Percentiles rank a stretch among this genome's conserved stretches.
phyloP scores from a whole-genome alignment of 2,113 vertebrate genomes.

The Calonectris borealis region DNA sequence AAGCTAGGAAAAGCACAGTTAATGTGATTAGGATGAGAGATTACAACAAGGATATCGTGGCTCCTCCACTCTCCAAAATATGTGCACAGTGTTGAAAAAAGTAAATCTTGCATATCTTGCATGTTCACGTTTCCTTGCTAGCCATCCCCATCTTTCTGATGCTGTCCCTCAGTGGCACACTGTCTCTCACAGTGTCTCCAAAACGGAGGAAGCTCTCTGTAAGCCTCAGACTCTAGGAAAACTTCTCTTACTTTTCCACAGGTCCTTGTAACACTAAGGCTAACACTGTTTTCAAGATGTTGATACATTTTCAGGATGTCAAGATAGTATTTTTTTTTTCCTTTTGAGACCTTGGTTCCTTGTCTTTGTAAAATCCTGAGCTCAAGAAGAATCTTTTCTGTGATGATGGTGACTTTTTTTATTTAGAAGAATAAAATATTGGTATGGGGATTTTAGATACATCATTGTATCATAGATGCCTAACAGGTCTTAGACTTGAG shows the following conservation, averaged over 20 bases:
- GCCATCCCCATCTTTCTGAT: background rate
- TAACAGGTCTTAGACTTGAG: background rate
- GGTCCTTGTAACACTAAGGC: background rate
- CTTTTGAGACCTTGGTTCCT: background rate
- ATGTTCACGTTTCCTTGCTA: background rate
- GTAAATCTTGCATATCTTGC: background rate
- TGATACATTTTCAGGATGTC: background rate
- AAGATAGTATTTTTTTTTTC: background rate
- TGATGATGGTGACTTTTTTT: background rate
- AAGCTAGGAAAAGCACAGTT: background rate
- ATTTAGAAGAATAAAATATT: background rate
- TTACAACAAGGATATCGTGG: background rate
- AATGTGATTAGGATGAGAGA: background rate
- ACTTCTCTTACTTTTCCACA: background rate
- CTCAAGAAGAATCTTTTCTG: background rate
- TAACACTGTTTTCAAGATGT: background rate
- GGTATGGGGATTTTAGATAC: background rate
- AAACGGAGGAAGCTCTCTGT: background rate
- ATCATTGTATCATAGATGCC: background rate
- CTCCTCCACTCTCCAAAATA: background rate
- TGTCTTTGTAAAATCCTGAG: background rate
- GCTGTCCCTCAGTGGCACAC: background rate
- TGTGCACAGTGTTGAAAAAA: background rate
- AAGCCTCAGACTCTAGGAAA: background rate
- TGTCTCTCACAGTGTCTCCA: background rate